phyloP scores from a whole-genome alignment of 2,888 invertebrate genomes.

The Drosophila neonasuta region DNA sequence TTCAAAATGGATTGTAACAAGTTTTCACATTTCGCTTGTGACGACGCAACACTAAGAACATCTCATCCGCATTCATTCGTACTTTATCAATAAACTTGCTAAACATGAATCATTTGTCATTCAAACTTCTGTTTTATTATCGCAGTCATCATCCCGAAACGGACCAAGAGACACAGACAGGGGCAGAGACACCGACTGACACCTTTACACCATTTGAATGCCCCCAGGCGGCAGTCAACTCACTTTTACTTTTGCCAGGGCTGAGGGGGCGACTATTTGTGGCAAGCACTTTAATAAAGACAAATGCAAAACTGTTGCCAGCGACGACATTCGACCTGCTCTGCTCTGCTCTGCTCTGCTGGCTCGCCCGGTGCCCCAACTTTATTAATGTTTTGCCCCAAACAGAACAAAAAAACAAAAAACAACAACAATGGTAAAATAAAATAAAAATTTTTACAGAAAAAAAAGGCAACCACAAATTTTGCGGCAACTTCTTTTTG shows the following conservation, averaged over 20 bases:
- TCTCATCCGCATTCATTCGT: background rate
- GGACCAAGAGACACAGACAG: background rate
- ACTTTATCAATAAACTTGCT: conserved; percentile 25
- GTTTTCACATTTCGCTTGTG: conserved; percentile 22
- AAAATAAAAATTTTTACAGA: conserved; percentile 27
- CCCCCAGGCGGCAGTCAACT: conserved; percentile 17
- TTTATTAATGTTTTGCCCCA: conserved; percentile 63
- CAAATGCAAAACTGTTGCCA: conserved; percentile 60
- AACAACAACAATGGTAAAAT: background rate
- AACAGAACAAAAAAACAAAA: conserved; percentile 13
- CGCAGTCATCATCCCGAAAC: conserved; percentile 26
- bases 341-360: background rate
- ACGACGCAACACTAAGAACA: background rate
- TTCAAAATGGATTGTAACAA: conserved; percentile 20
- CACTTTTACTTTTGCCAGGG: background rate
- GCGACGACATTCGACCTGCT: conserved; percentile 41
- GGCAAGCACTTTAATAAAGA: conserved; percentile 47
- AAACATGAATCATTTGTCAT: conserved; percentile 21
- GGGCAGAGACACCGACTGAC: background rate
- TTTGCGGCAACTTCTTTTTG: conserved; percentile 37
- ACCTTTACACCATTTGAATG: conserved; percentile 27
- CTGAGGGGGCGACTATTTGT: conserved; percentile 8
- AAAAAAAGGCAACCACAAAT: conserved; percentile 37
- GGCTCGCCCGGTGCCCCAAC: conserved; percentile 19
- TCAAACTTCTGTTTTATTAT: conserved; percentile 19